Evolutionary conservation across 1,140 invertebrate species (phyloP).

Genomic region (Leptopilina clavipes): DNA sequence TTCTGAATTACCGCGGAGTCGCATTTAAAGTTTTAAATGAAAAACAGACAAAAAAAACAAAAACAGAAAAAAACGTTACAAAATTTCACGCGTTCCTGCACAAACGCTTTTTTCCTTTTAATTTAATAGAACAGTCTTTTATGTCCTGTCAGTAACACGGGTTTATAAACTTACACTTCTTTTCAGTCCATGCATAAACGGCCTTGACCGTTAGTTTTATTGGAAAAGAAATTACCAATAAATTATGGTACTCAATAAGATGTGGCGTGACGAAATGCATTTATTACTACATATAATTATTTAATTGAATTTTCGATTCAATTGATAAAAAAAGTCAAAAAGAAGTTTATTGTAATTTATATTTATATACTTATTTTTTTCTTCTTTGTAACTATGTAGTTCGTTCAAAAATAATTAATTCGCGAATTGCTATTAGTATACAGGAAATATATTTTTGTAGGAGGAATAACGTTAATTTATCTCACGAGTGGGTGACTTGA

Average conservation of each 20-base stretch:
- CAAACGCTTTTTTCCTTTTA: background rate
- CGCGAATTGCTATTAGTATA: background rate
- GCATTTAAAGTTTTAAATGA: background rate
- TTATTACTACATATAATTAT: background rate
- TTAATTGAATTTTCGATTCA: too few relatives aligned
- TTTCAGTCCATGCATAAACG: background rate
- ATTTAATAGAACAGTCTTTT: background rate
- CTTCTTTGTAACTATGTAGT: too few relatives aligned
- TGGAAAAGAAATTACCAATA: background rate
- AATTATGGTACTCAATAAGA: background rate
- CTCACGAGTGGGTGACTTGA: background rate
- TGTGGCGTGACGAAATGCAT: background rate
- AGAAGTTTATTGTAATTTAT: too few relatives aligned
- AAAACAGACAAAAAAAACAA: too few relatives aligned
- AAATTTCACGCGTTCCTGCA: background rate
- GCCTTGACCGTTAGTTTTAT: constrained; percentile 21
- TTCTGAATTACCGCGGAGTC: background rate
- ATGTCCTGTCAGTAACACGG: background rate
- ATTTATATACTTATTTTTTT: too few relatives aligned
- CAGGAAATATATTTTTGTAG: background rate
- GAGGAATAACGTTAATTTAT: background rate
- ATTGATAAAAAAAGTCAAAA: too few relatives aligned
- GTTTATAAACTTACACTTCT: background rate
- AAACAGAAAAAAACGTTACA: background rate
- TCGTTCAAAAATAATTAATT: too few relatives aligned